Base-by-base conservation (phyloP, 92 coral and sea anemone genomes). In the Ricordea florida region DNA sequence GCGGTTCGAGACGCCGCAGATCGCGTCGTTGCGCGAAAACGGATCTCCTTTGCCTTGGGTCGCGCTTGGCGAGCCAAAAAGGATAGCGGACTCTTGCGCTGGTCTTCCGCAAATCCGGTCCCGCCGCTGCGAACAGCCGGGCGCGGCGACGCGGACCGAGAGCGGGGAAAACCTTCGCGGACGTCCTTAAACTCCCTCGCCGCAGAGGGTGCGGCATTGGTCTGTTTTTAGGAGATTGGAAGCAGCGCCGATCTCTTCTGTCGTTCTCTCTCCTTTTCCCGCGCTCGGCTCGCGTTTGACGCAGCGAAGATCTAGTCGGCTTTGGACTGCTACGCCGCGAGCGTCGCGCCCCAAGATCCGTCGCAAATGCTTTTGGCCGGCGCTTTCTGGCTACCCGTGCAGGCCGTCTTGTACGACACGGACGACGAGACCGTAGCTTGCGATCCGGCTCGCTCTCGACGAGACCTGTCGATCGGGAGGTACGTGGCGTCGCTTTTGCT, bases 141-240 rank as follows among this genome's bases (percentile, higher is more conserved):
- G 21, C 25, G 25, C 18, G 20, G 3, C 11, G 20, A n/a, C 4
- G 4, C 25, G 22, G 10, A 11, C 6, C n/a, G 21, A 1, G 2
- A 10, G 15, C 2, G 3, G 9, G 24, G 44, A 36, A 22, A 9
- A 18, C 46, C 31, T 59, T 31, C 48, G 30, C 35, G n/a, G 48
- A 34, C 38, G 48, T 45, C 66, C 14, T 8, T 7, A 17, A 9
- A 35, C 47, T n/a, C n/a, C n/a, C n/a, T n/a, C n/a, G n/a, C n/a
- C n/a, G n/a, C n/a, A n/a, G 66, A 59, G 26, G 23, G 30, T 17
- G 38, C 66, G 29, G 38, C 66, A 6, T 59, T 59, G n/a, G 66
- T 59, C 13, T 32, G 24, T 21, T 59, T 59, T 59, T 3, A 0
- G n/a, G 66, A 59, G n/a, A n/a, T n/a, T n/a, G n/a, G n/a, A n/a